A percentile compares a stretch with the other conserved stretches of the same genome.
These are phyloP conservation scores for Carcina quercana DNA, from an alignment of 2,888 invertebrate genomes.

Conservation along the genomic window DNA sequence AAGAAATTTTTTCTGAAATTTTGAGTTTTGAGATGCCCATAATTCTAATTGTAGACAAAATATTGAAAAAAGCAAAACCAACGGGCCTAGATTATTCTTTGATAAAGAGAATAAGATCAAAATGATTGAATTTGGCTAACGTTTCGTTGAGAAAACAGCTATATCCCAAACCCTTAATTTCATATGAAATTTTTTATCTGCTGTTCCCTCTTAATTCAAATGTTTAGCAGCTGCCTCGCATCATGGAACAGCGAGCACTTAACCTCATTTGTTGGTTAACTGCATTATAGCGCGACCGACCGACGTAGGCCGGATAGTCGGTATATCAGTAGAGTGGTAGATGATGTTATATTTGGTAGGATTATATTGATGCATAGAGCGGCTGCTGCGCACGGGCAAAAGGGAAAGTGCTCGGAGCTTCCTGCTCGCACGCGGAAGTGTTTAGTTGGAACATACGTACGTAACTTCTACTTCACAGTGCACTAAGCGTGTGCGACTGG, in stretches of 20 bases:
- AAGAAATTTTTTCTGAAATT: no score
- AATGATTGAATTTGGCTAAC: no score
- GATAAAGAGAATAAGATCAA: no score
- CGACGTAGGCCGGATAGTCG: slow-evolving; percentile 23
- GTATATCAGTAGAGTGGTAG: slow-evolving; percentile 16
- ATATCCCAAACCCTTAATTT: no score
- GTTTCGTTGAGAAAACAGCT: no score
- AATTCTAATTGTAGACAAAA: no score
- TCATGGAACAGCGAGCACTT: slow-evolving; percentile 51
- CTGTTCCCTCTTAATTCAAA: slow-evolving; percentile 52
- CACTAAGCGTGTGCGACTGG: slow-evolving; percentile 4
- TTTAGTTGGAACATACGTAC: slow-evolving; percentile 39
- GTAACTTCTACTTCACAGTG: slow-evolving; percentile 12
- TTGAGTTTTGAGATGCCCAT: no score
- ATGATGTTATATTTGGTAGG: slow-evolving; percentile 31
- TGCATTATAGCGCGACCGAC: slow-evolving; percentile 49
- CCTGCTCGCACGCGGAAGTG: slow-evolving; percentile 70
- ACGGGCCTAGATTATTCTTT: no score
- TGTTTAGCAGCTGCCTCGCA: slow-evolving; percentile 56
- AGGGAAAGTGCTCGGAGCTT: slow-evolving; percentile 68
- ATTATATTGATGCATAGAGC: slow-evolving; percentile 55
- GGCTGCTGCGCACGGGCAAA: slow-evolving; percentile 70
- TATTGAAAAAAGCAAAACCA: no score
- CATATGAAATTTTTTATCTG: no score
- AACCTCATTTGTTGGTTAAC: slow-evolving; percentile 64